Base-by-base conservation (phyloP, 2,888 invertebrate genomes). In the Epistrophe grossulariae region DNA sequence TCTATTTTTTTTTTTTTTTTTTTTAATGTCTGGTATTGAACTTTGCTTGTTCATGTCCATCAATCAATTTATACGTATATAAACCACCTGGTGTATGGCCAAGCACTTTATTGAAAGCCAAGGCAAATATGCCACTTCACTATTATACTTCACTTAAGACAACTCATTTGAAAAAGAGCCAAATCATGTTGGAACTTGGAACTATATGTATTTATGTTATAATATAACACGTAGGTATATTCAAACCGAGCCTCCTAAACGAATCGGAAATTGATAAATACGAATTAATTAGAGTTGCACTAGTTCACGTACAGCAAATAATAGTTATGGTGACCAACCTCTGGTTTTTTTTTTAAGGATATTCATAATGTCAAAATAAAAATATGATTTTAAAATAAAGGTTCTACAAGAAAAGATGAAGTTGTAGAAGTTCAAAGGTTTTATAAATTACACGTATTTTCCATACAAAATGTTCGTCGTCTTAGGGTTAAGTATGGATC, bases 181-280 rank as follows among this genome's bases (percentile, higher is more conserved):
- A 73, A 79, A 73, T 64, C 72, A 35, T 40, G 71, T 79, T 38
- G 19, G 15, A 40, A 24, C 24, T n/a, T 35, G 35, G 10, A 35
- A 8, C 35, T 3, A 24, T 24, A 24, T 24, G 24, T 24, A 24
- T 24, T 2, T 24, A 24, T 24, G 24, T 24, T 2, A n/a, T n/a
- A 24, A 24, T 24, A 24, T 24, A 24, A 24, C 3, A 24, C 3
- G 24, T 24, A 24, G 24, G 24, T 24, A 24, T 24, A 31, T 45
- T 15, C 4, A 64, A 40, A 38, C 11, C 60, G 43, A 19, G 59
- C 17, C 52, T 57, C 64, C 64, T n/a, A 24, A 59, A 40, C 48
- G 70, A 70, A 74, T 76, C 35, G 60, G 76, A 81, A 62, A 76
- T 76, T 76, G 50, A 76, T 60, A 24, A 24, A 81, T 17, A 43